phyloP scores from a whole-genome alignment of 2,888 invertebrate species.

The Ptilodon capucinus region DNA sequence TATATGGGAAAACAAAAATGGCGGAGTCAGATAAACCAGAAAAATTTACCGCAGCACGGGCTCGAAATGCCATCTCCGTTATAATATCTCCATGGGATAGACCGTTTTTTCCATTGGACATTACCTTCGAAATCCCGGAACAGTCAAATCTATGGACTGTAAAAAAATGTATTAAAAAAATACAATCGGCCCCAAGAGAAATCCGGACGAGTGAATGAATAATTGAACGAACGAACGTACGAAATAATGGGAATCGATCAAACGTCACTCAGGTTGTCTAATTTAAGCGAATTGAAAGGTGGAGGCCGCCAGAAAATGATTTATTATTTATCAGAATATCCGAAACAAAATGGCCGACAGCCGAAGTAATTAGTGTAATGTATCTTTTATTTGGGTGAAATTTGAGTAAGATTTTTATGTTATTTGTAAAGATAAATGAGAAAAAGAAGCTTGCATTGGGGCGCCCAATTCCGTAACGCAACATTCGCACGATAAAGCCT shows the following conservation, averaged over 20 bases:
- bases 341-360: slow-evolving; percentile 5
- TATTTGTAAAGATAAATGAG: no score
- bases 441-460: no score
- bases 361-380: slow-evolving; percentile 9
- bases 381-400: neutral
- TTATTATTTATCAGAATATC: slow-evolving; percentile 18
- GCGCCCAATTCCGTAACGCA: no score
- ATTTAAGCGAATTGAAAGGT: slow-evolving; percentile 20
- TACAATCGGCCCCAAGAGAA: slow-evolving; percentile 20
- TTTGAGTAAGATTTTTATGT: neutral
- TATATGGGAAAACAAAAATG: no score
- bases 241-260: slow-evolving; percentile 19
- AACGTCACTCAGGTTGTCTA: slow-evolving; percentile 17
- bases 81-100: no score
- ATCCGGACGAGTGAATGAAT: slow-evolving; percentile 23
- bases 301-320: slow-evolving; percentile 9
- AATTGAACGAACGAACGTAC: slow-evolving; percentile 21
- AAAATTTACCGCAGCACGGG: no score
- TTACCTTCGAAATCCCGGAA: neutral
- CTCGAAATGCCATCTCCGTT: no score
- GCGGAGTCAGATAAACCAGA: no score
- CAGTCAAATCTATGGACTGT: neutral
- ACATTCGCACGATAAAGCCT: no score
- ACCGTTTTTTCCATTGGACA: no score
- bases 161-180: slow-evolving; percentile 12